Evolutionary conservation across 2,888 invertebrate species (phyloP), one percentile per base, ranked within the genome.

Genomic region (Parochlus steinenii): DNA sequence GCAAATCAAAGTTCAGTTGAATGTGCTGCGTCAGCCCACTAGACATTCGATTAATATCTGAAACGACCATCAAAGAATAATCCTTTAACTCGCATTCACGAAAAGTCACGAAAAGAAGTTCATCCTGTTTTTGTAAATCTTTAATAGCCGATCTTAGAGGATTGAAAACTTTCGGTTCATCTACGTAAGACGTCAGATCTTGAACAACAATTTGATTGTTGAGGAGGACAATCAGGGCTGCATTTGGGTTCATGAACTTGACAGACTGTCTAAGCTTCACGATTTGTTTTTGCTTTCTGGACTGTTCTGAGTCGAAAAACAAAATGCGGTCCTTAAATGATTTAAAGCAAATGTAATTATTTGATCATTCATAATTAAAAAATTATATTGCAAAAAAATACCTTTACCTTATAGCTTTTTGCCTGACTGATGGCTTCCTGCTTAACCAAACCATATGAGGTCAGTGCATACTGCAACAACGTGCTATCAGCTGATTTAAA

Each of bases 251-350:
- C 3, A 54, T 40, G n/a, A n/a, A n/a, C n/a, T n/a, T n/a, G n/a
- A n/a, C n/a, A n/a, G n/a, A n/a, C n/a, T n/a, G n/a, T n/a, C n/a
- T n/a, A n/a, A n/a, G n/a, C n/a, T n/a, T n/a, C n/a, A n/a, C n/a
- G n/a, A n/a, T n/a, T n/a, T n/a, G 55, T 2, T 55, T 55, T 14
- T 53, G 49, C 39, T 55, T 54, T 40, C 55, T 55, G 29, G 53
- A 54, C 19, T 51, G 50, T 6, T 36, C 30, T 6, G 11, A 11
- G 15, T 36, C 36, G 10, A 30, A 17, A 17, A 36, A 16, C 36
- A 29, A 36, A 16, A 36, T 30, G 4, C 36, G 15, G 17, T 36
- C 36, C 6, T 3, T n/a, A n/a, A n/a, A n/a, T n/a, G n/a, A n/a
- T n/a, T n/a, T n/a, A n/a, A n/a, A n/a, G n/a, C n/a, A n/a, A n/a